These are phyloP conservation scores for Chrysopa pallens DNA, from an alignment of 1,140 invertebrate genomes.

Conservation along the genomic window DNA sequence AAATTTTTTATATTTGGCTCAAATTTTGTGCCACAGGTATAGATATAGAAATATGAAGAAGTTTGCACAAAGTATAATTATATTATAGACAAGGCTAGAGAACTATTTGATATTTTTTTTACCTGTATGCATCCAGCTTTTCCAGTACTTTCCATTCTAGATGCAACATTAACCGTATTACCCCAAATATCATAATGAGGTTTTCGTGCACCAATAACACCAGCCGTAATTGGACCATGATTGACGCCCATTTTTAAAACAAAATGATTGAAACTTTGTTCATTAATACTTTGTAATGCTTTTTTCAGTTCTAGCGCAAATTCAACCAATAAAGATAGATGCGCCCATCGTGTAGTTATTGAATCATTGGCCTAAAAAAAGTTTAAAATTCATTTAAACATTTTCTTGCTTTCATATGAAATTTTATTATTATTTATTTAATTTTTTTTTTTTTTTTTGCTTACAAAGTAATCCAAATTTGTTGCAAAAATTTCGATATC, in stretches of 20 bases:
- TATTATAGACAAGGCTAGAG: too few relatives aligned
- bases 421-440: background rate
- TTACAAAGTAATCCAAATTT: background rate
- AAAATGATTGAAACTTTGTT: conserved; percentile 92
- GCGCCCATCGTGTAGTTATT: conserved; percentile 58
- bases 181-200: conserved; percentile 96
- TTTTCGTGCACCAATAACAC: conserved; percentile 85
- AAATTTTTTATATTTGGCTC: too few relatives aligned
- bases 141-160: conserved; percentile 91
- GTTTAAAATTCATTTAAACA: conserved; percentile 6
- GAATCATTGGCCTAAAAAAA: conserved; percentile 42
- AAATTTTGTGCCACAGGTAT: too few relatives aligned
- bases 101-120: too few relatives aligned
- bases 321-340: conserved; percentile 68
- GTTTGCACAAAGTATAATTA: too few relatives aligned
- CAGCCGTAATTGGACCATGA: conserved; percentile 86
- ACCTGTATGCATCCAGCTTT: conserved; percentile 90
- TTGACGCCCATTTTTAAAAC: conserved; percentile 90
- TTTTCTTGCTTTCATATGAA: background rate
- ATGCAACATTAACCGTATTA: conserved; percentile 91
- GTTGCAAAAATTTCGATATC: too few relatives aligned
- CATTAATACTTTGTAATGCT: conserved; percentile 76
- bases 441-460: background rate
- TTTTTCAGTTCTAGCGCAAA: conserved; percentile 82
- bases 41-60: too few relatives aligned